Evolutionary conservation across 1,140 invertebrate species (phyloP).

Genomic region (Planococcus citri): DNA sequence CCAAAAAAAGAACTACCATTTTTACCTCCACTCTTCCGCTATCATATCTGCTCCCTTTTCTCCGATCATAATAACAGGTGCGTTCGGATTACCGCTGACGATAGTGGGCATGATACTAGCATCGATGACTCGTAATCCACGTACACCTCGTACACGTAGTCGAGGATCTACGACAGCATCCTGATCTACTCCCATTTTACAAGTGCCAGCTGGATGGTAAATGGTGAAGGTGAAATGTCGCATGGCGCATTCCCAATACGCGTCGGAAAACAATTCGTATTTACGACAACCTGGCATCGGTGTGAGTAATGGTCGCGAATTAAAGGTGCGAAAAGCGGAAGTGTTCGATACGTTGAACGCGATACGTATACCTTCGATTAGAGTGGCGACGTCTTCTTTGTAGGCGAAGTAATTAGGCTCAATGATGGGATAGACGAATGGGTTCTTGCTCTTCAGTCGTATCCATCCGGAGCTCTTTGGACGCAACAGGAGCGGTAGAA

Average conservation of each 20-base stretch:
- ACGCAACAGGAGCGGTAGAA: constrained; percentile 61
- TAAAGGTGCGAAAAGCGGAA: constrained; percentile 63
- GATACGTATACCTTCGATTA: constrained; percentile 70
- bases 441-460: constrained; percentile 61
- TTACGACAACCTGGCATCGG: constrained; percentile 64
- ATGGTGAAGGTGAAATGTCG: constrained; percentile 73
- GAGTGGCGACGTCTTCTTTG: constrained; percentile 55
- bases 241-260: constrained; percentile 73
- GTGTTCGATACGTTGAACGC: constrained; percentile 65
- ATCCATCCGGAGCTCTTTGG: constrained; percentile 73
- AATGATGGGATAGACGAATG: constrained; percentile 68
- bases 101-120: constrained; percentile 69
- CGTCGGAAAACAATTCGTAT: constrained; percentile 56
- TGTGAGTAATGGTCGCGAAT: constrained; percentile 59
- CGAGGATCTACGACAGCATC: constrained; percentile 69
- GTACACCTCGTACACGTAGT: constrained; percentile 56
- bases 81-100: constrained; percentile 68
- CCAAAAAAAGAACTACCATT: background rate
- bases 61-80: constrained; percentile 62
- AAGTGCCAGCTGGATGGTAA: constrained; percentile 72
- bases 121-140: constrained; percentile 57
- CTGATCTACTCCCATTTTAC: constrained; percentile 68
- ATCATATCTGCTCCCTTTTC: constrained; percentile 71
- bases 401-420: constrained; percentile 83
- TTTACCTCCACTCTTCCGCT: constrained; percentile 44